These are phyloP conservation scores for Radopholus similis DNA, from an alignment of 1,140 invertebrate genomes.

Conservation along the genomic window DNA sequence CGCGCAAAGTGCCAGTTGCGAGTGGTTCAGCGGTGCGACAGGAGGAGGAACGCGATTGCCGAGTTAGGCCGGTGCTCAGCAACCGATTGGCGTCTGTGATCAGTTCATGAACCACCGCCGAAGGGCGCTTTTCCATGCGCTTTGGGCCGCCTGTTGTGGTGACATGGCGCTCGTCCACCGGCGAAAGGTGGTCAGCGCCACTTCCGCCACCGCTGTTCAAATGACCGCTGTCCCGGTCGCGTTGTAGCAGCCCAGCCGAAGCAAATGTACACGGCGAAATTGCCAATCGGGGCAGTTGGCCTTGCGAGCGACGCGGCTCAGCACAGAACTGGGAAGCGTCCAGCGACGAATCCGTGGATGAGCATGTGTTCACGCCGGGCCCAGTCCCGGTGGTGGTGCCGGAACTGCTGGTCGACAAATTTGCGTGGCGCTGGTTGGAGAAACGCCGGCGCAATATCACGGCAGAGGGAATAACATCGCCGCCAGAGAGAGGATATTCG, in stretches of 20 bases:
- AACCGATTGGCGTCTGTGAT: neutral
- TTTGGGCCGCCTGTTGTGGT: neutral
- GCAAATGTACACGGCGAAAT: constrained; percentile 39
- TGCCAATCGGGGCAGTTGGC: constrained; percentile 34
- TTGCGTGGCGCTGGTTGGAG: constrained; percentile 54
- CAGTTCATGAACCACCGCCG: constrained; percentile 26
- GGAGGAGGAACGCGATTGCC: constrained; percentile 19
- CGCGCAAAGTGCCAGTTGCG: constrained; percentile 18
- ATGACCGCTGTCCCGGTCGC: neutral
- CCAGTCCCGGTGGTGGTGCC: constrained; percentile 35
- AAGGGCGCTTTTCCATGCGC: constrained; percentile 27
- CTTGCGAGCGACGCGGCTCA: neutral
- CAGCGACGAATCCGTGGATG: constrained; percentile 56
- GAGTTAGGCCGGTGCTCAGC: neutral
- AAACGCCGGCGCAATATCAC: constrained; percentile 54
- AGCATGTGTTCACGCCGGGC: constrained; percentile 23
- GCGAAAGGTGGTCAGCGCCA: constrained; percentile 40
- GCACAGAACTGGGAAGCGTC: constrained; percentile 39
- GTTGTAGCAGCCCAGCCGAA: neutral
- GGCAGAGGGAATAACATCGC: constrained; percentile 35
- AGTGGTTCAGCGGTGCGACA: neutral
- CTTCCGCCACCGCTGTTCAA: neutral
- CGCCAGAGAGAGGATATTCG: neutral
- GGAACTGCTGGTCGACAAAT: constrained; percentile 47
- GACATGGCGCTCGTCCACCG: constrained; percentile 36